Base-by-base conservation (phyloP, 2,888 invertebrate genomes). In the Teinopalpus imperialis region DNA sequence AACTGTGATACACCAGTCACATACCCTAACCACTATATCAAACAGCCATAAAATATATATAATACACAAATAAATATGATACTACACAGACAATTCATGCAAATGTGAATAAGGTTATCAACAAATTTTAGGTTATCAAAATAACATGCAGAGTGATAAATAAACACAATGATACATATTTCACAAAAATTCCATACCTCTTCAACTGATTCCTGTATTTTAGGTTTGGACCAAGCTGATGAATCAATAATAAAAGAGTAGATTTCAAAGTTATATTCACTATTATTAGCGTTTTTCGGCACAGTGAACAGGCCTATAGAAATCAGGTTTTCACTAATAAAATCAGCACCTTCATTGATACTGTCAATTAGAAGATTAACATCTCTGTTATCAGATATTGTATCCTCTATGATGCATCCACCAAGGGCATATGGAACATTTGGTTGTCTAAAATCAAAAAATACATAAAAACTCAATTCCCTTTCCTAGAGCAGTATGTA, bases 341-440 rank as follows among this genome's bases (percentile, higher is more conserved):
- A 75, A 3, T 74, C 71, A 32, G 63, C 63, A 26, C 59, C 60
- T 20, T 63, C 58, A 49, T 80, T 80, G 0, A 72, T 51, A 6
- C 61, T 57, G 1, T 74, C 60, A n/a, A 85, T 64, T 23, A 83
- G 61, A 2, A 57, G 53, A 14, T 62, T 59, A 24, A 85, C 61
- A 46, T 86, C 74, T 49, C 49, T 61, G 12, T 60, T 52, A 20
- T 72, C 65, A 39, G 58, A 63, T 21, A 78, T 63, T 23, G 78
- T 75, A 47, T 82, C 88, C 48, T 87, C 83, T 7, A 88, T 74
- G 8, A 85, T 73, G 56, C 89, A 89, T 4, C 89, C 89, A 9
- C 83, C 89, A 26, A 89, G 61, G 2, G 89, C 89, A 59, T 77
- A 87, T 1, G 89, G 86, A 10, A 68, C 59, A 44, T 81, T 67